Evolutionary conservation across 2,797 vertebrate species (phyloP).

Genomic region (Melanogrammus aeglefinus): DNA sequence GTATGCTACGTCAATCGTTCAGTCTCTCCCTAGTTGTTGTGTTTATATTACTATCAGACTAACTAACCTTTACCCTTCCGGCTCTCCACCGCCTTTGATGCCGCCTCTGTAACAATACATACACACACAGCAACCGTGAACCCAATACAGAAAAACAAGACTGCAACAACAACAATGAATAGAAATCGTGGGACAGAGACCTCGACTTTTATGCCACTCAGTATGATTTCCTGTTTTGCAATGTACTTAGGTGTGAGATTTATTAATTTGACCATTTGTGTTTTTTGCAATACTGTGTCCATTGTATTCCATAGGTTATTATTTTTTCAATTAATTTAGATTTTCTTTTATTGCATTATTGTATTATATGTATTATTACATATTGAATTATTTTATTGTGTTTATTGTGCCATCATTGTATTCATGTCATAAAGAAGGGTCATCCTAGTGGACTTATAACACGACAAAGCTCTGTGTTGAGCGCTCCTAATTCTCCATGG

Average conservation of each 20-base stretch:
- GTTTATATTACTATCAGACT: conserved; percentile 22
- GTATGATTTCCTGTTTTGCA: neutral
- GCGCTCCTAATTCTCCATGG: neutral
- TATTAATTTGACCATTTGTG: conserved; percentile 3
- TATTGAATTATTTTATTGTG: too few relatives aligned
- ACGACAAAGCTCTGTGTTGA: neutral
- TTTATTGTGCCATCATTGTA: too few relatives aligned
- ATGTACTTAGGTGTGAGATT: neutral
- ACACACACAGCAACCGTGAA: conserved; percentile 36
- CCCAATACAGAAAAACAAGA: conserved; percentile 54
- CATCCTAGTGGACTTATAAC: neutral
- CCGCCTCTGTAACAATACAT: conserved; percentile 69
- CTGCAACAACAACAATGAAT: conserved; percentile 39
- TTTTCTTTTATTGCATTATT: too few relatives aligned
- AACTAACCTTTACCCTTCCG: conserved; percentile 69
- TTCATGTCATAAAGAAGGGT: too few relatives aligned
- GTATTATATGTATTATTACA: too few relatives aligned
- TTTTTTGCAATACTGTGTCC: neutral
- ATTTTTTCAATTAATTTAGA: neutral
- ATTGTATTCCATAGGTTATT: neutral
- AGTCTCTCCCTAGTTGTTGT: conserved; percentile 10
- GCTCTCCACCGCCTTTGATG: conserved; percentile 66
- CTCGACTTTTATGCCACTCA: neutral
- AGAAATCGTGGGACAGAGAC: conserved; percentile 5
- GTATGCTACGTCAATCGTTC: conserved; percentile 20